phyloP scores from a whole-genome alignment of 2,113 vertebrate genomes.

The Sylvicapra grimmia region DNA sequence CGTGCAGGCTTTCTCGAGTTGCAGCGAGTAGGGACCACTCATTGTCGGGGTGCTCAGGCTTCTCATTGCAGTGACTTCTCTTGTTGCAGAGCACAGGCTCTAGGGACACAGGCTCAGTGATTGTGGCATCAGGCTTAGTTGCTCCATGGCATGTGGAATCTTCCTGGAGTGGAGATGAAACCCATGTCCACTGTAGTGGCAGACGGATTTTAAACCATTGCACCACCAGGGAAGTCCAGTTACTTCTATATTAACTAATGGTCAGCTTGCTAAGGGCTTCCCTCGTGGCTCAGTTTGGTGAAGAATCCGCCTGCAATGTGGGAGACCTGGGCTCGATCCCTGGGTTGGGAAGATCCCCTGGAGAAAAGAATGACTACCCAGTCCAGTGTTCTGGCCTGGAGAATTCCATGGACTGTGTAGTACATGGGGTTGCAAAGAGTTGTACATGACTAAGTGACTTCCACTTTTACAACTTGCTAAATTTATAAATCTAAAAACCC shows the following conservation, averaged over 20 bases:
- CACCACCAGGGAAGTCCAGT: accelerated
- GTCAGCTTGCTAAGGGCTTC: neutral
- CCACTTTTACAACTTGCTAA: neutral
- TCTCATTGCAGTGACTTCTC: neutral
- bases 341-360: neutral
- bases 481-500: neutral
- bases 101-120: neutral
- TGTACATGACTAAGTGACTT: neutral
- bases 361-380: neutral
- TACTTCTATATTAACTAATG: neutral
- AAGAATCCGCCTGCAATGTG: neutral
- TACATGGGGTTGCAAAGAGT: neutral
- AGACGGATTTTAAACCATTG: neutral
- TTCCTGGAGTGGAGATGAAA: neutral
- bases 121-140: neutral
- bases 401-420: neutral
- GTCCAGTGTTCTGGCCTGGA: neutral
- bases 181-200: neutral
- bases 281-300: neutral
- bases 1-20: neutral
- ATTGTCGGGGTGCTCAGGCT: neutral
- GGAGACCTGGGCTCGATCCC: neutral
- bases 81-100: neutral
- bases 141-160: neutral
- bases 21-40: neutral